A percentile compares a stretch with the other conserved stretches of the same genome.
phyloP scores from a whole-genome alignment of 1,140 invertebrate species.

The Rhyzopertha dominica region DNA sequence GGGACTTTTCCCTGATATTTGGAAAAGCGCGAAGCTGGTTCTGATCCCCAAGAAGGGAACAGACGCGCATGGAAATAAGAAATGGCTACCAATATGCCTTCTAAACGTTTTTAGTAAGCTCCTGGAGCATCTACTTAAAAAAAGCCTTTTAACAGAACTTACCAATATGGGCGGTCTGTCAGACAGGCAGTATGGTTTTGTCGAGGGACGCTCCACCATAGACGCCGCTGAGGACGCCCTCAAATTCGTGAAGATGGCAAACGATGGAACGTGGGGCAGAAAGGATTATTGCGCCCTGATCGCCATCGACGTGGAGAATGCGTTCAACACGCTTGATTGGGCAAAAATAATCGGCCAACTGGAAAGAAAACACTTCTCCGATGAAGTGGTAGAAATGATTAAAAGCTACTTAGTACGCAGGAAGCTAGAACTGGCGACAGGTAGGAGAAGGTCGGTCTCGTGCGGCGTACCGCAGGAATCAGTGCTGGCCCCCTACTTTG shows the following conservation, averaged over 20 bases:
- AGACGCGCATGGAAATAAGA: conserved; percentile 26
- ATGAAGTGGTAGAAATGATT: conserved; percentile 31
- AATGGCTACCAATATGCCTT: conserved; percentile 45
- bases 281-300: conserved; percentile 19
- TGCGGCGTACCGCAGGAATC: conserved; percentile 48
- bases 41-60: conserved; percentile 36
- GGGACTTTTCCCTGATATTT: conserved; percentile 37
- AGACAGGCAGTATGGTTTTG: conserved; percentile 3
- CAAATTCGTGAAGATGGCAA: too few relatives aligned
- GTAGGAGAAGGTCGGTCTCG: background rate
- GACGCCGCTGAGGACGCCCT: too few relatives aligned
- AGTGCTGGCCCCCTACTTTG: conserved; percentile 43
- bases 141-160: background rate
- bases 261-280: too few relatives aligned
- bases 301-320: conserved; percentile 46
- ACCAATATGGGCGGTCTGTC: conserved; percentile 1
- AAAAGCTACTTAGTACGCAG: conserved; percentile 37
- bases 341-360: conserved; percentile 20
- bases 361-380: conserved; percentile 19
- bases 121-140: conserved; percentile 36
- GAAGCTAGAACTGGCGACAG: background rate
- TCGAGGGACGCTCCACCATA: too few relatives aligned
- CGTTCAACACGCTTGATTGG: conserved; percentile 46
- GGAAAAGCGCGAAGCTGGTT: conserved; percentile 41
- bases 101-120: conserved; percentile 43